phyloP scores from a whole-genome alignment of 2,113 vertebrate species.

The Bujurquina vittata region DNA sequence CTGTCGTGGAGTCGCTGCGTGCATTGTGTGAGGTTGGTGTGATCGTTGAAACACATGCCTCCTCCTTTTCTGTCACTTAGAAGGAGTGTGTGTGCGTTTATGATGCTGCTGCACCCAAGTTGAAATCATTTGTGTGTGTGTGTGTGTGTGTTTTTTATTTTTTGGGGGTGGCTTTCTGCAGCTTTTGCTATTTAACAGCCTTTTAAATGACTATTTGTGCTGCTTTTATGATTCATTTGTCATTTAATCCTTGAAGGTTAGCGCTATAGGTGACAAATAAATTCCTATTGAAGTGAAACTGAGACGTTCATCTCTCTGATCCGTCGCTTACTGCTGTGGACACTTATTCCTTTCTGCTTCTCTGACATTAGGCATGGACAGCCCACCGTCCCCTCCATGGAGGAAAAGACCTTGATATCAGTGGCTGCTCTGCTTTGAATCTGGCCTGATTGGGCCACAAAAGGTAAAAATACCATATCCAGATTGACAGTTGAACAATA shows the following conservation, averaged over 20 bases:
- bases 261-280: slow-evolving; percentile 59
- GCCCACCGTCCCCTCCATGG: slow-evolving; percentile 42
- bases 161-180: not conserved
- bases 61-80: not conserved
- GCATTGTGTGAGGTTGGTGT: slow-evolving; percentile 63
- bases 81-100: not conserved
- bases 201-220: slow-evolving; percentile 61
- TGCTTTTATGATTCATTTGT: slow-evolving; percentile 67
- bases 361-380: slow-evolving; percentile 68
- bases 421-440: slow-evolving; percentile 51
- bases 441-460: slow-evolving; percentile 70
- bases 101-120: not conserved
- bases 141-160: not conserved
- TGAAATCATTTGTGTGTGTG: slow-evolving; percentile 9
- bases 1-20: slow-evolving; percentile 72
- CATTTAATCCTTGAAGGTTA: slow-evolving; percentile 65
- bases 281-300: slow-evolving; percentile 69
- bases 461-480: slow-evolving; percentile 77
- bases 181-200: slow-evolving; percentile 24
- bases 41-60: slow-evolving; percentile 23
- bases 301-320: slow-evolving; percentile 71
- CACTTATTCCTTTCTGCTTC: slow-evolving; percentile 65
- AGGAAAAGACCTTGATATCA: slow-evolving; percentile 65
- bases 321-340: slow-evolving; percentile 61
- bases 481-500: slow-evolving; percentile 80